phyloP scores from a whole-genome alignment of 2,113 vertebrate genomes.

The Hippocampus abdominalis region DNA sequence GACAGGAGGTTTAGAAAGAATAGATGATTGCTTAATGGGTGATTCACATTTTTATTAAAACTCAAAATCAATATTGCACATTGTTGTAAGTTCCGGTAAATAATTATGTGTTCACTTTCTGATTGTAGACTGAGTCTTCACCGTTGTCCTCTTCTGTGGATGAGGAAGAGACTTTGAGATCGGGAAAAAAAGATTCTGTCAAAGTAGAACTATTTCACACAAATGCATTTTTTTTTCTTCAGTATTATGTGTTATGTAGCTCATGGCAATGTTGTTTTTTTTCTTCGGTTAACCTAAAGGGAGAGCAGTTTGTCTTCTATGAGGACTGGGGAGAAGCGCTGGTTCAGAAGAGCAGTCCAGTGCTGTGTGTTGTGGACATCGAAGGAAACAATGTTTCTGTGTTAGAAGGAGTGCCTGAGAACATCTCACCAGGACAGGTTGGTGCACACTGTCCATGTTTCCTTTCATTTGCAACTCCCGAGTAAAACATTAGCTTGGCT shows the following conservation, averaged over 20 bases:
- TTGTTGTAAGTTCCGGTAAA: background rate
- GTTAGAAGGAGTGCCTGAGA: conserved; percentile 82
- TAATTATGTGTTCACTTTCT: background rate
- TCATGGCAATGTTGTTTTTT: background rate
- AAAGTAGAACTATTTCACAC: conserved; percentile 50
- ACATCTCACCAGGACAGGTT: conserved; percentile 92
- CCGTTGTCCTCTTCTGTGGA: conserved; percentile 65
- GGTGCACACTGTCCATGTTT: background rate
- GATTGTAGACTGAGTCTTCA: conserved; percentile 58
- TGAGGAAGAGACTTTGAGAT: conserved; percentile 57
- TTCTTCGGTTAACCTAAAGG: conserved; percentile 62
- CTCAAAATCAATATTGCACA: background rate
- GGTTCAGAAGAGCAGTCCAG: conserved; percentile 76
- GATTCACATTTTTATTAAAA: background rate
- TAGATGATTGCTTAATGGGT: background rate
- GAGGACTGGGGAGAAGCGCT: conserved; percentile 91
- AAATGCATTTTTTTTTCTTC: background rate
- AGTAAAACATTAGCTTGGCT: background rate
- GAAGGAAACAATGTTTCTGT: conserved; percentile 82
- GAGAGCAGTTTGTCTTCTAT: conserved; percentile 80
- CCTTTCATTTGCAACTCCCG: background rate
- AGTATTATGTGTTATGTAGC: background rate
- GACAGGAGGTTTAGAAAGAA: background rate
- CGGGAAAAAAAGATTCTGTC: conserved; percentile 64
- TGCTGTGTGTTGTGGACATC: conserved; percentile 86